Percentiles rank a stretch among this genome's conserved stretches.
phyloP scores from a whole-genome alignment of 2,113 vertebrate species.

The Daphoenositta chrysoptera region DNA sequence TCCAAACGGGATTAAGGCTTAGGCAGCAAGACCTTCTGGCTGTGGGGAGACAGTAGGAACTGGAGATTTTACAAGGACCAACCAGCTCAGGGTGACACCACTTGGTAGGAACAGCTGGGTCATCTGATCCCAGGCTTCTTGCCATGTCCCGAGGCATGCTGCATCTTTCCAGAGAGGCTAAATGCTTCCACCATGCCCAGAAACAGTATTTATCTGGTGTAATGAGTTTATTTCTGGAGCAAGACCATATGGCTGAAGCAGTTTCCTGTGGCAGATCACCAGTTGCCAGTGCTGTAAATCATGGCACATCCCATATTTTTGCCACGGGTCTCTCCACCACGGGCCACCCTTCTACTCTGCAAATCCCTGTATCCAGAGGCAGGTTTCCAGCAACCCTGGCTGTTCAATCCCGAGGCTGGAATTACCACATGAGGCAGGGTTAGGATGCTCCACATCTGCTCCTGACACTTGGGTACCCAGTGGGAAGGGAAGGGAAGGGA shows the following conservation, averaged over 20 bases:
- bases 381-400: background rate
- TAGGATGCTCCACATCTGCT: background rate
- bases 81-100: background rate
- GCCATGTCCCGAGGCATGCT: accelerated
- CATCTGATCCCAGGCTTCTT: background rate
- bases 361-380: background rate
- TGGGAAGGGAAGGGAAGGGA: background rate
- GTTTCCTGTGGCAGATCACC: background rate
- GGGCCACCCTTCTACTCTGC: background rate
- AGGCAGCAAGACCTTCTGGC: background rate
- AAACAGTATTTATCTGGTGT: background rate
- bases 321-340: background rate
- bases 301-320: background rate
- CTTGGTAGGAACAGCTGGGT: background rate
- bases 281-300: background rate
- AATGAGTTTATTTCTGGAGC: background rate
- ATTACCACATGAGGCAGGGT: accelerated
- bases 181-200: background rate
- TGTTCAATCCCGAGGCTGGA: background rate
- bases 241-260: background rate
- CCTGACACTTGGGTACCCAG: background rate
- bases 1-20: background rate
- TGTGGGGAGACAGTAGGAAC: background rate
- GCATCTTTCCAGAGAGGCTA: background rate
- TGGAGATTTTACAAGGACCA: background rate